Percentiles rank a stretch among this genome's conserved stretches.
These are phyloP conservation scores for Neolamprologus brichardi DNA, from an alignment of 2,113 vertebrate species.

Conservation along the genomic window DNA sequence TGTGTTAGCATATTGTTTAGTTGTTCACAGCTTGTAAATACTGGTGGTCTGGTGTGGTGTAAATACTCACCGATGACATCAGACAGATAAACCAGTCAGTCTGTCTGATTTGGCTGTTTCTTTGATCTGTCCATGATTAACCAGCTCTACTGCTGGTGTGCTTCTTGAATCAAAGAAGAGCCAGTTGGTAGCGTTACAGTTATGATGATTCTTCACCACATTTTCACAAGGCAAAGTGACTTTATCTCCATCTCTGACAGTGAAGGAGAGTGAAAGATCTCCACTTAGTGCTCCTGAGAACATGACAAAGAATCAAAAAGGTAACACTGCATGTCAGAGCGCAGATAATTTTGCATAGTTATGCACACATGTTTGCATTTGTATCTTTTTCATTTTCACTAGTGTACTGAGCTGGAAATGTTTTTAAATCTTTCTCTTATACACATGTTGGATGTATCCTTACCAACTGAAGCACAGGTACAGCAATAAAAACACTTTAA, in stretches of 20 bases:
- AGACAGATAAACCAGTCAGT: background rate
- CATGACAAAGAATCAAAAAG: background rate
- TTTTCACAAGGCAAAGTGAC: too few relatives aligned
- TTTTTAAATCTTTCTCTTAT: background rate
- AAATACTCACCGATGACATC: background rate
- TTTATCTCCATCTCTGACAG: too few relatives aligned
- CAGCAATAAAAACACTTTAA: background rate
- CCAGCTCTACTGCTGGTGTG: rapidly evolving
- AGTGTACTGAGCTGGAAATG: background rate
- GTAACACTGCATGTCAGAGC: background rate
- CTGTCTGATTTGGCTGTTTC: rapidly evolving
- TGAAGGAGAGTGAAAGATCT: rapidly evolving
- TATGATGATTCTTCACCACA: rapidly evolving
- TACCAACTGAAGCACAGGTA: background rate
- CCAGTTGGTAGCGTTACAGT: background rate
- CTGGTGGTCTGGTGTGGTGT: background rate
- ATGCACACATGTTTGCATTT: background rate
- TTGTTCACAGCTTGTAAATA: background rate
- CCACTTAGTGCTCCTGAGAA: background rate
- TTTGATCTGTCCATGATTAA: rapidly evolving
- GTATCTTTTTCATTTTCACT: background rate
- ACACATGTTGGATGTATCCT: background rate
- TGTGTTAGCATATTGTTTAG: background rate
- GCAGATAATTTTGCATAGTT: background rate
- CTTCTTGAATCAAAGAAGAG: rapidly evolving